Evolutionary conservation across 1,140 invertebrate species (phyloP).

Genomic region (Paracyclopina nana): DNA sequence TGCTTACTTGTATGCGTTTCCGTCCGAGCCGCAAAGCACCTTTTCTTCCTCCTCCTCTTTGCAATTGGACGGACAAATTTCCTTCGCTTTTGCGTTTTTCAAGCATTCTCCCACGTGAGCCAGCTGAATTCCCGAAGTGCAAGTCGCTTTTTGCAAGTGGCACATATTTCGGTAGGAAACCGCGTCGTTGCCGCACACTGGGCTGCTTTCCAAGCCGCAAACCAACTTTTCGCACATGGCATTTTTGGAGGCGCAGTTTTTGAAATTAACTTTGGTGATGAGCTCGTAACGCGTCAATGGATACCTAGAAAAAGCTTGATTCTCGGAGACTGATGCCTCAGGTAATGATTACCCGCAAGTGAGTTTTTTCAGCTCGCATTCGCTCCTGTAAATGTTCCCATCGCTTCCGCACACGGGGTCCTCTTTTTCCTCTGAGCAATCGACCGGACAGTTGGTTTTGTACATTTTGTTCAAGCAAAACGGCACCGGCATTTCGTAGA

Average conservation of each 20-base stretch:
- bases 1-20: constrained; percentile 62
- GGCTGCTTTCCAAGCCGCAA: constrained; percentile 22
- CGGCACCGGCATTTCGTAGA: constrained; percentile 71
- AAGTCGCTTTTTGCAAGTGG: constrained; percentile 18
- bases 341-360: constrained; percentile 58
- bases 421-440: constrained; percentile 38
- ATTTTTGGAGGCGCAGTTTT: constrained; percentile 47
- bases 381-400: constrained; percentile 60
- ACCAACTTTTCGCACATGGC: constrained; percentile 44
- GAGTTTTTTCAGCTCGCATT: constrained; percentile 71
- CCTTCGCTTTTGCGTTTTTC: constrained; percentile 36
- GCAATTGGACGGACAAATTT: constrained; percentile 45
- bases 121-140: constrained; percentile 55
- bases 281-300: constrained; percentile 6
- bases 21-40: constrained; percentile 66
- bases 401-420: constrained; percentile 64
- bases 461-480: constrained; percentile 60
- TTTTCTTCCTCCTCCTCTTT: constrained; percentile 38
- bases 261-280: constrained; percentile 45
- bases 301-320: not conserved
- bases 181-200: constrained; percentile 26
- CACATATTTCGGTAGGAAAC: constrained; percentile 24
- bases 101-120: constrained; percentile 68
- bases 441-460: constrained; percentile 41
- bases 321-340: not conserved